phyloP scores from a whole-genome alignment of 2,113 vertebrate genomes.

The Stomatorhinus ivindoensis region DNA sequence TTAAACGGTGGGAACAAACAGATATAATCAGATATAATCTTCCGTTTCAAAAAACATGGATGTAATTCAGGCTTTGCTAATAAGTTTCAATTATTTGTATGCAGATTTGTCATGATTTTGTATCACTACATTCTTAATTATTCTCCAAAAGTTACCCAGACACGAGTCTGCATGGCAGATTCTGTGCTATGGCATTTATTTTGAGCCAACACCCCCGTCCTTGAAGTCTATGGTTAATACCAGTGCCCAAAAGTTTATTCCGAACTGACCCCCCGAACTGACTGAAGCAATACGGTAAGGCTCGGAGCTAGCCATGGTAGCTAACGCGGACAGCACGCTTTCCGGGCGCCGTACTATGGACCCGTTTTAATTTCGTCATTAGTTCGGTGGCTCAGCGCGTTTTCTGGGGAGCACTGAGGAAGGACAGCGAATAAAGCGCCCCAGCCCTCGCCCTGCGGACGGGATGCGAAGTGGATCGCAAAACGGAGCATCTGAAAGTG shows the following conservation, averaged over 20 bases:
- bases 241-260: background rate
- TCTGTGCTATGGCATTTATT: too few species aligned
- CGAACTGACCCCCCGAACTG: background rate
- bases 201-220: too few species aligned
- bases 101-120: background rate
- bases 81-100: background rate
- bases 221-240: background rate
- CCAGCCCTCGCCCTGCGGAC: background rate
- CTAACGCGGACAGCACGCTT: background rate
- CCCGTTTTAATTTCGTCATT: conserved; percentile 21
- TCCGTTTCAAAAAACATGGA: background rate
- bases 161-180: background rate
- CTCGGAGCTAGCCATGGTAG: background rate
- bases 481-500: background rate
- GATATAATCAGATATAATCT: background rate
- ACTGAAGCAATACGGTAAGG: background rate
- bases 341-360: background rate
- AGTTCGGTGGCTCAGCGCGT: background rate
- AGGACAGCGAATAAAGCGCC: background rate
- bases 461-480: background rate
- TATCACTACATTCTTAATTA: background rate
- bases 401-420: background rate
- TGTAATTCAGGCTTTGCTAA: background rate
- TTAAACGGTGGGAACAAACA: background rate
- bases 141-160: background rate